Evolutionary conservation across 2,113 vertebrate species (phyloP).

Genomic region (Dendrocopos noguchii): DNA sequence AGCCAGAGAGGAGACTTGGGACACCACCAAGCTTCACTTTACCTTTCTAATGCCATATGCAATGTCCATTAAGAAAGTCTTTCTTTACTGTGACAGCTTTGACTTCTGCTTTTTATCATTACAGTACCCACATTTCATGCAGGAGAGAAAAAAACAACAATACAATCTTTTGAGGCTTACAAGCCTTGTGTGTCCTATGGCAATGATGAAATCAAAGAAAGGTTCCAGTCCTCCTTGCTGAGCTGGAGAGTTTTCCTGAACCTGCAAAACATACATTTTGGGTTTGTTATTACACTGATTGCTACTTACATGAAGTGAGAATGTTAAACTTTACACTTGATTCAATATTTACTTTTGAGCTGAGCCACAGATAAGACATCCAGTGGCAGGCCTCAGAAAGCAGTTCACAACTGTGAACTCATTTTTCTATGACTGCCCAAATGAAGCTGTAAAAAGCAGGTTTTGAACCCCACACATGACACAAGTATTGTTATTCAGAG

Average conservation of each 20-base stretch:
- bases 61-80: neutral
- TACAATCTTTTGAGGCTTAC: slow-evolving; percentile 64
- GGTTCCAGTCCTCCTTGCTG: slow-evolving; percentile 90
- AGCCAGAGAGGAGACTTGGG: neutral
- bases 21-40: neutral
- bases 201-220: slow-evolving; percentile 96
- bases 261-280: slow-evolving; percentile 69
- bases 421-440: neutral
- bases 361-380: neutral
- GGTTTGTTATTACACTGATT: neutral
- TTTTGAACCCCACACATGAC: neutral
- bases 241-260: slow-evolving; percentile 93
- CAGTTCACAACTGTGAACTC: neutral
- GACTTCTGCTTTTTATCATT: neutral
- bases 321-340: neutral
- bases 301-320: neutral
- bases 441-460: neutral
- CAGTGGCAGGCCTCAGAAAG: neutral
- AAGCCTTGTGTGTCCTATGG: slow-evolving; percentile 89
- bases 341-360: neutral
- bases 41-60: neutral
- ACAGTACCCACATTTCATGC: neutral
- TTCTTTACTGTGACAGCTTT: neutral
- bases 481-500: neutral
- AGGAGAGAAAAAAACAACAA: neutral